A percentile compares a stretch with the other conserved stretches of the same genome.
Conservation (phyloP, 2,888 invertebrate genomes). For the Drosophila nr. medialis region DNA sequence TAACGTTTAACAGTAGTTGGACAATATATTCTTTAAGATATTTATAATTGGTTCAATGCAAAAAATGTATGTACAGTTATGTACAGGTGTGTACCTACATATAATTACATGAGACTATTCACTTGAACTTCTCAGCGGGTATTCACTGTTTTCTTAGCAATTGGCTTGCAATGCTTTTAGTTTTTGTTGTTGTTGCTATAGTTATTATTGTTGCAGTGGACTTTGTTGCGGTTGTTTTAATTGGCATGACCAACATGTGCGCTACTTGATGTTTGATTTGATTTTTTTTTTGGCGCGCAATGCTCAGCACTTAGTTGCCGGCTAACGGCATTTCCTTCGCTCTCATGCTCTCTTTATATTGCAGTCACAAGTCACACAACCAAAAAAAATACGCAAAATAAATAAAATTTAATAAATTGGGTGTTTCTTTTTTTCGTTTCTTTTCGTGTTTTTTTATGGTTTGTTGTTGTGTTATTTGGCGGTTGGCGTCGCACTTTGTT, state of each 20-base stretch:
- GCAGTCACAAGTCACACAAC: slow-evolving; percentile 16
- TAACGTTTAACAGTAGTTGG: no score
- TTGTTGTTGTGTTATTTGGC: slow-evolving; percentile 1
- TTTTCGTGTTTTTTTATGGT: slow-evolving; percentile 1
- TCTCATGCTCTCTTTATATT: slow-evolving; percentile 1
- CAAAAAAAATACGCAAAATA: slow-evolving; percentile 16
- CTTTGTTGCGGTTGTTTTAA: slow-evolving; percentile 25
- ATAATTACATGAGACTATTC: slow-evolving; percentile 2
- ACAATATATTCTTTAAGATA: background rate
- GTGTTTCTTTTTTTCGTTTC: background rate
- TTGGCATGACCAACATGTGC: slow-evolving; percentile 45
- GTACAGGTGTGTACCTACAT: background rate
- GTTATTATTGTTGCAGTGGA: slow-evolving; percentile 13
- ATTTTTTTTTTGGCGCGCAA: slow-evolving; percentile 65
- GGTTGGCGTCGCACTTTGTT: slow-evolving; percentile 26
- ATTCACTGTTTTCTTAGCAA: slow-evolving; percentile 36
- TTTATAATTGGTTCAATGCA: background rate
- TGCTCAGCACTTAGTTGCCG: slow-evolving; percentile 43
- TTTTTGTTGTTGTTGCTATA: slow-evolving; percentile 23
- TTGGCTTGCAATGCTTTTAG: slow-evolving; percentile 25
- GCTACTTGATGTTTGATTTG: slow-evolving; percentile 32
- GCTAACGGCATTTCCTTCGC: slow-evolving; percentile 31
- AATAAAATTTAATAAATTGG: slow-evolving; percentile 12
- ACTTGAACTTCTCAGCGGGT: slow-evolving; percentile 9
- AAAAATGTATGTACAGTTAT: background rate